phyloP scores from a whole-genome alignment of 2,888 invertebrate species.

The Eumacrocentrus americanus region DNA sequence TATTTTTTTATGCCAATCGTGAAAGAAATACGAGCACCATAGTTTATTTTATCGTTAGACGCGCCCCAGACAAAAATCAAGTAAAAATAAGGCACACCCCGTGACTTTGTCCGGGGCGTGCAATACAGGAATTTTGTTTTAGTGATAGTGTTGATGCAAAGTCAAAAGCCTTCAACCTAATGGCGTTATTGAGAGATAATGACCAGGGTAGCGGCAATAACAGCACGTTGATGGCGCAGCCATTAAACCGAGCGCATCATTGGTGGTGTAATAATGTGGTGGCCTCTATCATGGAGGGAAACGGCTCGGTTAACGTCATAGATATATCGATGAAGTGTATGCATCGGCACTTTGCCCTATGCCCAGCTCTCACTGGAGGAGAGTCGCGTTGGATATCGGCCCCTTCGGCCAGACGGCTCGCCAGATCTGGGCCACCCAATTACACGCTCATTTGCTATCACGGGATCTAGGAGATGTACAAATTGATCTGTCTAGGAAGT shows the following conservation, averaged over 20 bases:
- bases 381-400: constrained; percentile 13
- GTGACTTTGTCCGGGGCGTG: no score
- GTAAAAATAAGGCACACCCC: no score
- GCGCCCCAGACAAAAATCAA: no score
- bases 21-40: no score
- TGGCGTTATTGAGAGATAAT: background rate
- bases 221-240: background rate
- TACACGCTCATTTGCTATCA: constrained; percentile 55
- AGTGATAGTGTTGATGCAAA: background rate
- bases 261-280: background rate
- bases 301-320: constrained; percentile 54
- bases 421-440: constrained; percentile 52
- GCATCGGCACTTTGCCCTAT: constrained; percentile 26
- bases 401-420: constrained; percentile 22
- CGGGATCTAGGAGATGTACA: constrained; percentile 53
- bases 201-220: background rate
- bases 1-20: no score
- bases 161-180: background rate
- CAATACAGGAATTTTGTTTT: no score
- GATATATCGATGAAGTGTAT: constrained; percentile 50
- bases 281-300: background rate
- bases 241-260: background rate
- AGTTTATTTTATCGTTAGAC: no score
- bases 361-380: background rate
- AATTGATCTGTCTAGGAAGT: constrained; percentile 53